phyloP scores from a whole-genome alignment of 2,888 invertebrate genomes.

The Drosophila mimetica region DNA sequence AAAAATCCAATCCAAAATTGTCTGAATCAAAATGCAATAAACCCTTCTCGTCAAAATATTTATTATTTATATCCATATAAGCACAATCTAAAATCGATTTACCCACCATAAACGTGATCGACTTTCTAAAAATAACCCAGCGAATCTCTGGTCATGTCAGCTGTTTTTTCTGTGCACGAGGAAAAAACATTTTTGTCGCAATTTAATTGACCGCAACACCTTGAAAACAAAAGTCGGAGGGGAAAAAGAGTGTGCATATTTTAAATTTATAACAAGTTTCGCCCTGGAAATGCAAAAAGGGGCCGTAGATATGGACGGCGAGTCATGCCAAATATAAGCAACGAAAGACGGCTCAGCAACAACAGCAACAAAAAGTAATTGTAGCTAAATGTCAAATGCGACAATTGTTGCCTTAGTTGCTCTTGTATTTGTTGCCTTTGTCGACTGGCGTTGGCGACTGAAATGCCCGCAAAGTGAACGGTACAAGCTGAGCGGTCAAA shows the following conservation, averaged over 20 bases:
- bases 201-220: constrained; percentile 67
- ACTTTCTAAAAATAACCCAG: constrained; percentile 52
- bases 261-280: constrained; percentile 77
- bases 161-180: constrained; percentile 44
- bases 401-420: constrained; percentile 64
- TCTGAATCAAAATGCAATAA: background rate
- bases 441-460: constrained; percentile 34
- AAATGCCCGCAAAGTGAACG: constrained; percentile 69
- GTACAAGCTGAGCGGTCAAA: constrained; percentile 53
- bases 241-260: constrained; percentile 58
- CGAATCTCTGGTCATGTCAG: constrained; percentile 30
- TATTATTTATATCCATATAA: background rate
- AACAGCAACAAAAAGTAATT: constrained; percentile 61
- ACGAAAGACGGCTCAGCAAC: constrained; percentile 65
- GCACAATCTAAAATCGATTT: constrained; percentile 31
- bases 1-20: background rate
- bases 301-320: constrained; percentile 31
- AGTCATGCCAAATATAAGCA: constrained; percentile 33
- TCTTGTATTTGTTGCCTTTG: constrained; percentile 33
- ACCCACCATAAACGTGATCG: constrained; percentile 34
- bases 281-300: constrained; percentile 55
- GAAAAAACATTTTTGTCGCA: constrained; percentile 52
- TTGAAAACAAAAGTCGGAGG: constrained; percentile 44
- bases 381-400: constrained; percentile 78
- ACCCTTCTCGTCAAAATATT: background rate